Conservation (phyloP, 2,888 invertebrate species). For the Lucinisca nassula region DNA sequence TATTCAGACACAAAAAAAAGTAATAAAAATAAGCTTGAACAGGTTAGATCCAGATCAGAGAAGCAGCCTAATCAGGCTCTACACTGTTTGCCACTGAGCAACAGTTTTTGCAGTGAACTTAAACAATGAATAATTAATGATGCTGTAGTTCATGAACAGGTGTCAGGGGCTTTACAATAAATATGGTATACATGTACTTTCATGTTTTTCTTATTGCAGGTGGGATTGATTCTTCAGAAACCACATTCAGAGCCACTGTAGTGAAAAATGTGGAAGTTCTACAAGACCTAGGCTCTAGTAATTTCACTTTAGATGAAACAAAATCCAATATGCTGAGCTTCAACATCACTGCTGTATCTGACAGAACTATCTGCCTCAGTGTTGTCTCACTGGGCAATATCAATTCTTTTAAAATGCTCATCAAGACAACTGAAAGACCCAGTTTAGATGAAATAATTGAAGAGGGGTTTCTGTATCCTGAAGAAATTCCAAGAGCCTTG, state of each 20-base stretch:
- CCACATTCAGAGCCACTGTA: neutral
- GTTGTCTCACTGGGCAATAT: neutral
- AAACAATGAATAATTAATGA: no score
- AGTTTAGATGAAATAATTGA: conserved; percentile 24
- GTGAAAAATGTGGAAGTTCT: neutral
- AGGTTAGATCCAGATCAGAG: no score
- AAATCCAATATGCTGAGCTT: conserved; percentile 40
- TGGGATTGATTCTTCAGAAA: neutral
- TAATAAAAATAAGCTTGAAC: no score
- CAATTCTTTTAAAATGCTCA: conserved; percentile 21
- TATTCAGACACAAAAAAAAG: no score
- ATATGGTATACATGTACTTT: no score
- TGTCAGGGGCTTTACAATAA: no score
- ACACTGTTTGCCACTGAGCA: no score
- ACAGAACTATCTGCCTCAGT: conserved; percentile 23
- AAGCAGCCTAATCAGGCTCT: no score
- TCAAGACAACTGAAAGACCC: conserved; percentile 32
- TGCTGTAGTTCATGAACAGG: no score
- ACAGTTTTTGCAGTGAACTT: no score
- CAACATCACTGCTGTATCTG: conserved; percentile 44
- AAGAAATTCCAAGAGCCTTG: neutral
- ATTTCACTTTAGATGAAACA: conserved; percentile 27
- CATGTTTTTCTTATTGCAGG: neutral
- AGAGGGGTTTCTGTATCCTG: conserved; percentile 48
- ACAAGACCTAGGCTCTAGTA: neutral